Evolutionary conservation across 1,140 invertebrate genomes (phyloP).

Genomic region (Steinernema khuongi): DNA sequence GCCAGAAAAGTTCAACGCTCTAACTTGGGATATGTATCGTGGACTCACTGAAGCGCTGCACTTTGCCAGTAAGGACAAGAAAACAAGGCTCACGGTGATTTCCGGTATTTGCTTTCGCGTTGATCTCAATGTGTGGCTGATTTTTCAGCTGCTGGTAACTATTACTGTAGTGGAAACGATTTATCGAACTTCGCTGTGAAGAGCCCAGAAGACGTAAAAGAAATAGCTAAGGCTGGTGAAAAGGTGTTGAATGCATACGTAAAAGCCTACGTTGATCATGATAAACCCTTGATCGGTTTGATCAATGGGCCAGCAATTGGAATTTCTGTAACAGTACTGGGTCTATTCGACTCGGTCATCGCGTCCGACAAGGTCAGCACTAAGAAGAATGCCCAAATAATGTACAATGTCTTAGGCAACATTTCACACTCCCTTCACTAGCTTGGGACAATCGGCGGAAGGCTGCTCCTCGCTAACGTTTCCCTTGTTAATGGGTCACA

Average conservation of each 20-base stretch:
- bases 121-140: slow-evolving; percentile 17
- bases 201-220: slow-evolving; percentile 54
- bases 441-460: slow-evolving; percentile 75
- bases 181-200: slow-evolving; percentile 64
- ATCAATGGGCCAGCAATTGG: slow-evolving; percentile 92
- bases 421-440: slow-evolving; percentile 78
- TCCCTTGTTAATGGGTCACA: slow-evolving; percentile 72
- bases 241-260: slow-evolving; percentile 67
- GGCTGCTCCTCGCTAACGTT: slow-evolving; percentile 77
- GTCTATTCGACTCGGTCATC: slow-evolving; percentile 81
- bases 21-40: slow-evolving; percentile 70
- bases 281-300: slow-evolving; percentile 78
- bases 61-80: slow-evolving; percentile 67
- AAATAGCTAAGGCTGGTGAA: slow-evolving; percentile 60
- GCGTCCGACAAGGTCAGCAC: slow-evolving; percentile 68
- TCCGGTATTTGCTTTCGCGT: slow-evolving; percentile 63
- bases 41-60: slow-evolving; percentile 67
- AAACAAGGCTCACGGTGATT: slow-evolving; percentile 67
- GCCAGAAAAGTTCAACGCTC: slow-evolving; percentile 73
- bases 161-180: slow-evolving; percentile 82
- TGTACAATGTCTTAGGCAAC: slow-evolving; percentile 65
- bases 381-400: background rate
- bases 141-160: slow-evolving; percentile 67
- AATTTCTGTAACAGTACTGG: slow-evolving; percentile 74
- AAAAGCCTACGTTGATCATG: slow-evolving; percentile 74